These are phyloP conservation scores for Polypterus bichir DNA, from an alignment of 2,113 vertebrate species.

Conservation along the genomic window DNA sequence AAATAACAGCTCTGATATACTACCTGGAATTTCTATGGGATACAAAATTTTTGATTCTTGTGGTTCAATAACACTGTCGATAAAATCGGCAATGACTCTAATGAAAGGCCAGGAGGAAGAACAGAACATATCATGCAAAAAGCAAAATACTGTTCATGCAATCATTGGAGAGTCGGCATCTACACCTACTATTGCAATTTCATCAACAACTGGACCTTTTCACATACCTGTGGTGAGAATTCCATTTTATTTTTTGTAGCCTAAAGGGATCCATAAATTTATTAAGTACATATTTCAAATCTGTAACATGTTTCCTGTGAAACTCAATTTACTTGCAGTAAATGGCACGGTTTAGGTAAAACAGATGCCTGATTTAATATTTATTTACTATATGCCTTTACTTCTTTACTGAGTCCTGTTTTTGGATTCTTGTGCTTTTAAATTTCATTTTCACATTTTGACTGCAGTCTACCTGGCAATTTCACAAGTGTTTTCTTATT, in stretches of 20 bases:
- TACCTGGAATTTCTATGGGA: conserved; percentile 2
- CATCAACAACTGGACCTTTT: conserved; percentile 1
- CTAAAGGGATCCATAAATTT: too few relatives aligned
- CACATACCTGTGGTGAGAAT: conserved; percentile 3
- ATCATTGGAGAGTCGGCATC: conserved; percentile 7
- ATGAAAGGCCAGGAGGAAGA: conserved; percentile 10
- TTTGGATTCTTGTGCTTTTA: too few relatives aligned
- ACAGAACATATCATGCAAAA: conserved; percentile 5
- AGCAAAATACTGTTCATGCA: conserved; percentile 7
- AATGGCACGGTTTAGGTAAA: not conserved
- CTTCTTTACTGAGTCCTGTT: too few relatives aligned
- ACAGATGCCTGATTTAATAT: too few relatives aligned
- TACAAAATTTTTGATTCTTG: conserved; percentile 11
- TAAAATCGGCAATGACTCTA: conserved; percentile 9
- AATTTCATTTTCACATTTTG: too few relatives aligned
- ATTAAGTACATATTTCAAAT: not conserved
- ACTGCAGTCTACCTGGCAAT: too few relatives aligned
- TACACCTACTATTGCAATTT: conserved; percentile 7
- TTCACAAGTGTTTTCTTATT: too few relatives aligned
- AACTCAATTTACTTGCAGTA: not conserved
- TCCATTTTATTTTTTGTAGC: too few relatives aligned
- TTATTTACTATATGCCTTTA: too few relatives aligned
- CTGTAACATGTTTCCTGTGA: not conserved
- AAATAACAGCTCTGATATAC: not conserved
- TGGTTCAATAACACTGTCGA: conserved; percentile 2